Evolutionary conservation across 30 jellyfish, hydroid and myxozoan genomes (phyloP).

Genomic region (Sanderia malayensis): DNA sequence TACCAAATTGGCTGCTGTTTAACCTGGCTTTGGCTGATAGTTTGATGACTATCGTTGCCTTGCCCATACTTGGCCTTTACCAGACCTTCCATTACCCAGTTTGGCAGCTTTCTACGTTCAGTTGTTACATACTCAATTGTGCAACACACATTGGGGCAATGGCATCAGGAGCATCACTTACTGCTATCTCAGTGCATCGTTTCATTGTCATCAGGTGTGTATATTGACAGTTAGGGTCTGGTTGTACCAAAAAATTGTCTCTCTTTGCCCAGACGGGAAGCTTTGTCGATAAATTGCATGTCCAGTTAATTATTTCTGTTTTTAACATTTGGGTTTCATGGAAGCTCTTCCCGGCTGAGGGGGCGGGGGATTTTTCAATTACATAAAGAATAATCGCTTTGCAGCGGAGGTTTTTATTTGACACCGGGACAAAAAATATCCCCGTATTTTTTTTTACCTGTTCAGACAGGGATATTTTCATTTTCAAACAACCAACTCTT

Average conservation of each 20-base stretch:
- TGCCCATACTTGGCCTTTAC: slow-evolving; percentile 49
- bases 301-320: not conserved
- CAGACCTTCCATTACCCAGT: slow-evolving; percentile 60
- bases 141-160: slow-evolving; percentile 53
- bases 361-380: no score
- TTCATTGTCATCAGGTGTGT: slow-evolving; percentile 51
- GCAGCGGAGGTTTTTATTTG: no score
- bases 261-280: no score
- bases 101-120: slow-evolving; percentile 34
- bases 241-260: no score
- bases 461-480: no score
- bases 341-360: no score
- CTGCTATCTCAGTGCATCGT: slow-evolving; percentile 64
- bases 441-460: no score
- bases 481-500: no score
- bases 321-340: not conserved
- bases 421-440: no score
- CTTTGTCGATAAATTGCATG: no score
- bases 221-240: no score
- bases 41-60: slow-evolving; percentile 43
- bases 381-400: no score
- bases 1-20: slow-evolving; percentile 54
- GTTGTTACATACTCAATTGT: slow-evolving; percentile 42
- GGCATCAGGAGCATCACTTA: slow-evolving; percentile 72
- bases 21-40: slow-evolving; percentile 69